Base-by-base conservation (phyloP, 2,113 vertebrate genomes). In the Cyprinodon tularosa region DNA sequence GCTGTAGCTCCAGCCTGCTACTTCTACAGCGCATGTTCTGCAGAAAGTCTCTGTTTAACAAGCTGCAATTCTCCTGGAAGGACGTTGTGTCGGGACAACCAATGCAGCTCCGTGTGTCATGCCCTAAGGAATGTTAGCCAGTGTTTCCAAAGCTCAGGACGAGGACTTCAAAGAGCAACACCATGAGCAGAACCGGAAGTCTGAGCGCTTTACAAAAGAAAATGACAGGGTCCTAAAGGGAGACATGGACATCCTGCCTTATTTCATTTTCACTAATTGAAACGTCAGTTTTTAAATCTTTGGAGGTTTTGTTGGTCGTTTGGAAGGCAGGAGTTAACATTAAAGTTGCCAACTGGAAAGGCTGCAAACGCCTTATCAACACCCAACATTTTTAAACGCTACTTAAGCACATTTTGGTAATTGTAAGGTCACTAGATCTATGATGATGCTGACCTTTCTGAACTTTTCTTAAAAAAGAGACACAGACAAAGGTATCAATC, bases 361-460 rank as follows among this genome's bases (percentile, higher is more conserved):
- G 84, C 84, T 81, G 80, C 37, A 64, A 66, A 85, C 61, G 80
- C 75, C 70, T 87, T 57, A 48, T 88, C 76, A 84, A 81, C 78
- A 89, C 68, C 75, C 77, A 86, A 92, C 78, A 78, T 71, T 36
- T 89, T 78, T 57, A 88, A 74, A 87, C 81, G 74, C 83, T 85
- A 90, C 77, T 81, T 82, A 89, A 90, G 90, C 84, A 90, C 89
- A 90, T 93, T 94, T 93, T 93, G 93, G 92, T 94, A 94, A 90
- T 89, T 85, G 62, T 87, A 91, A 93, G 87, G 85, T 91, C 91
- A 90, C 88, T 93, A 84, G n/a, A 89, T 87, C 88, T 93, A 89
- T 78, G 62, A 87, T 83, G 76, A 86, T 71, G 88, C 81, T 90
- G 74, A 85, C 67, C 78, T 80, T 82, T 91, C 82, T 57, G 74